Evolutionary conservation across 2,113 vertebrate species (phyloP).

Genomic region (Himantopus leucocephalus): DNA sequence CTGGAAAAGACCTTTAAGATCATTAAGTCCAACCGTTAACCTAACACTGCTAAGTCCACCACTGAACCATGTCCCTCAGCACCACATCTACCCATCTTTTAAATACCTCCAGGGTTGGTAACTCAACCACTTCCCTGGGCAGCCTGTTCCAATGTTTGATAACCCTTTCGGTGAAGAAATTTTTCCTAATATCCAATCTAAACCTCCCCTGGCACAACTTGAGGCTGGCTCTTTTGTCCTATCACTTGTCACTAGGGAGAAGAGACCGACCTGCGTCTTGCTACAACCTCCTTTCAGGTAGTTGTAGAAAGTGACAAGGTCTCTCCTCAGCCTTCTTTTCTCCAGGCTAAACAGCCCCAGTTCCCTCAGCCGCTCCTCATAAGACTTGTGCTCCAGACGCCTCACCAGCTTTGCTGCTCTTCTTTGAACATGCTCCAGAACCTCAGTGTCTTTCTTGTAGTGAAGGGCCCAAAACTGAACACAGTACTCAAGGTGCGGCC

Average conservation of each 20-base stretch:
- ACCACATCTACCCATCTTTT: not conserved
- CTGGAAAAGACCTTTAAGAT: not conserved
- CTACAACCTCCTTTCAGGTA: not conserved
- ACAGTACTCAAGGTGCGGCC: not conserved
- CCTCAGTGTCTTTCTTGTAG: not conserved
- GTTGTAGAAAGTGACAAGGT: not conserved
- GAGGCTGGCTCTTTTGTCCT: not conserved
- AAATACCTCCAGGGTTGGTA: not conserved
- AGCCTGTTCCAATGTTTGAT: not conserved
- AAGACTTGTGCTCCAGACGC: not conserved
- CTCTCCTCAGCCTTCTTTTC: not conserved
- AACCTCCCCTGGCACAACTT: not conserved
- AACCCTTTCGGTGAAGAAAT: not conserved
- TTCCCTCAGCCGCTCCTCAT: not conserved
- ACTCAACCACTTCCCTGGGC: not conserved
- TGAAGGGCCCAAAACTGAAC: not conserved
- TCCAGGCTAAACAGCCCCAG: not conserved
- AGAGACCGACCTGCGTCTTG: not conserved
- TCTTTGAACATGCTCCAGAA: not conserved
- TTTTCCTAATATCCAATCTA: not conserved
- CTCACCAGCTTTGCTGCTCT: not conserved
- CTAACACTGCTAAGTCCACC: too few relatives aligned
- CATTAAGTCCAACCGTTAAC: not conserved
- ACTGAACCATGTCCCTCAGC: not conserved
- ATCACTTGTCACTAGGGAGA: not conserved